Percentiles rank a stretch among this genome's conserved stretches.
Conservation (phyloP, 92 coral and sea anemone genomes). For the Palythoa heliodiscus region DNA sequence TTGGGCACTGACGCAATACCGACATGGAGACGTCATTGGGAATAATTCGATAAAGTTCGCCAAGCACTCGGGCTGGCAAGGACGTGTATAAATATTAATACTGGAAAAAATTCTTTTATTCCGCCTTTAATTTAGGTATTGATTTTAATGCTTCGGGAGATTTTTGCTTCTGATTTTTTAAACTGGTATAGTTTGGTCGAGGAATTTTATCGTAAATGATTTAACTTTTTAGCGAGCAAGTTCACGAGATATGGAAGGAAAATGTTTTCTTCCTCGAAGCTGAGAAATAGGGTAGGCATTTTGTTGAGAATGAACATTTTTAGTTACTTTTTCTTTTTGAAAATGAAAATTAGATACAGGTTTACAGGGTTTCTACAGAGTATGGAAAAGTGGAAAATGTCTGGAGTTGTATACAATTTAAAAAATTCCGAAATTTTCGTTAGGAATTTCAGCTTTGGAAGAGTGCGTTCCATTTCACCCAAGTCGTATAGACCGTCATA, state of each 20-base stretch:
- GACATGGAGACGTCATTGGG: background rate
- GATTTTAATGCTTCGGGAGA: background rate
- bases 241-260: background rate
- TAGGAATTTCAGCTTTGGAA: too few species aligned
- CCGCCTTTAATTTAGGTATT: conserved; percentile 4
- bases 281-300: background rate
- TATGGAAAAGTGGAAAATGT: too few species aligned
- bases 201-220: background rate
- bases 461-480: too few species aligned
- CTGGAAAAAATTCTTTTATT: conserved; percentile 13
- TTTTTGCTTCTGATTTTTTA: background rate
- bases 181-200: background rate
- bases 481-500: too few species aligned
- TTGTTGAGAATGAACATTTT: background rate
- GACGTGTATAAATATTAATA: conserved; percentile 37
- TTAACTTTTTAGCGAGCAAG: background rate
- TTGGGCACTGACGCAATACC: background rate
- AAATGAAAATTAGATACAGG: too few species aligned
- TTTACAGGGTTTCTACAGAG: too few species aligned
- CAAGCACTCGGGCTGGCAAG: conserved; percentile 18
- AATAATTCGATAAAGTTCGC: background rate
- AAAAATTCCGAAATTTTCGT: too few species aligned
- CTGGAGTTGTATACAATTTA: too few species aligned
- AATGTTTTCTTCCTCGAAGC: background rate
- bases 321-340: background rate